A percentile compares a stretch with the other conserved stretches of the same genome.
phyloP scores from a whole-genome alignment of 2,113 vertebrate genomes.

The Lasiurus borealis region DNA sequence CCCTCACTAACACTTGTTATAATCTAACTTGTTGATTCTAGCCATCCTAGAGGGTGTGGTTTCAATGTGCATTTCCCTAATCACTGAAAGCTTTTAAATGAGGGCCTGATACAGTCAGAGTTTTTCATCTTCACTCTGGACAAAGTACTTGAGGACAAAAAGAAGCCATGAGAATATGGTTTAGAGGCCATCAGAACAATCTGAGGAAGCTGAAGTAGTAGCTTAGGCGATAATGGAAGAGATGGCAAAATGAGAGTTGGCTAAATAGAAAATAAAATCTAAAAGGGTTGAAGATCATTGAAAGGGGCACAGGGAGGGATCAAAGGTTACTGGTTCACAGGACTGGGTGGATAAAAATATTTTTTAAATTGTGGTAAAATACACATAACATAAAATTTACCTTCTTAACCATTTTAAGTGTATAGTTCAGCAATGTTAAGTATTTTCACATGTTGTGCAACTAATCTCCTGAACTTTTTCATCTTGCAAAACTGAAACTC shows the following conservation, averaged over 20 bases:
- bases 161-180: not conserved
- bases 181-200: not conserved
- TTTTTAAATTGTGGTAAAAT: not conserved
- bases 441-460: not conserved
- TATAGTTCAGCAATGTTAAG: not conserved
- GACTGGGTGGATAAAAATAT: not conserved
- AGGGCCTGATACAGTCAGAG: not conserved
- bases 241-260: not conserved
- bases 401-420: not conserved
- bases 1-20: not conserved
- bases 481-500: not conserved
- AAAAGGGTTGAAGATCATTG: not conserved
- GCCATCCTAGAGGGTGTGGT: not conserved
- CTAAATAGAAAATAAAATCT: not conserved
- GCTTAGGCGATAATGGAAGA: not conserved
- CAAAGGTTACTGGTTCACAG: not conserved
- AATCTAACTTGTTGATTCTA: not conserved
- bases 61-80: not conserved
- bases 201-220: not conserved
- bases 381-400: not conserved
- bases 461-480: not conserved
- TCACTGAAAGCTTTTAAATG: slow-evolving; percentile 40
- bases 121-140: not conserved
- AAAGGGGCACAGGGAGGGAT: not conserved
- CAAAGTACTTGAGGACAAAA: slow-evolving; percentile 27